Evolutionary conservation across 2,888 invertebrate genomes (phyloP), one percentile per base, ranked within the genome.

Genomic region (Tiphia femorata): DNA sequence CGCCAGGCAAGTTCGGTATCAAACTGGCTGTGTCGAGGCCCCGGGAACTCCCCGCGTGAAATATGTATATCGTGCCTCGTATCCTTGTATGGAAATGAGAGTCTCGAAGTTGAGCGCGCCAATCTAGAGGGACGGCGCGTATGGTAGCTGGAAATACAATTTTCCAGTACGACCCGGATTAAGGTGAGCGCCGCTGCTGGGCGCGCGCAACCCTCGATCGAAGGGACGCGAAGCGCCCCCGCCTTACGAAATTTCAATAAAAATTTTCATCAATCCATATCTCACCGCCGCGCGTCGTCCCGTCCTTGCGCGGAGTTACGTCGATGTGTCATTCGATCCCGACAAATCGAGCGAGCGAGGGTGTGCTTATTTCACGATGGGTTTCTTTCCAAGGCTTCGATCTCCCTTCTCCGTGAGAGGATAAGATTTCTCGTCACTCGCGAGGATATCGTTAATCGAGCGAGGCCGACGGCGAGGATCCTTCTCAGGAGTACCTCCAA

Each of bases 191-290:
- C 51, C 47, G 35, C 38, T 27, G 33, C 35, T 44, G 3, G n/a
- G 17, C 16, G 29, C 14, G 16, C 30, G 30, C 7, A 20, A n/a
- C 12, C 4, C 16, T 43, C 48, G 48, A 60, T 58, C 46, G 56
- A 48, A 49, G 40, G 41, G 56, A 14, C 30, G 49, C 43, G 47
- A 50, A 52, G 21, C 53, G 47, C 55, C 56, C 57, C 59, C 48
- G 50, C 48, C 57, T 61, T 61, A 54, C 52, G 56, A 57, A 58
- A 68, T 69, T 64, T 68, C 66, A 68, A 69, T 69, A 66, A 68
- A 67, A 67, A 64, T 57, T 66, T 49, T 67, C 55, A 64, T 67
- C 61, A 58, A 58, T 49, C 47, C 37, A 27, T 12, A 20, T 37
- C 46, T 29, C 43, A 19, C 33, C 14, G 33, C 14, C 33, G 33